Evolutionary conservation across 1,140 invertebrate genomes (phyloP), one percentile per base, ranked within the genome.

Genomic region (Trichonephila inaurata): DNA sequence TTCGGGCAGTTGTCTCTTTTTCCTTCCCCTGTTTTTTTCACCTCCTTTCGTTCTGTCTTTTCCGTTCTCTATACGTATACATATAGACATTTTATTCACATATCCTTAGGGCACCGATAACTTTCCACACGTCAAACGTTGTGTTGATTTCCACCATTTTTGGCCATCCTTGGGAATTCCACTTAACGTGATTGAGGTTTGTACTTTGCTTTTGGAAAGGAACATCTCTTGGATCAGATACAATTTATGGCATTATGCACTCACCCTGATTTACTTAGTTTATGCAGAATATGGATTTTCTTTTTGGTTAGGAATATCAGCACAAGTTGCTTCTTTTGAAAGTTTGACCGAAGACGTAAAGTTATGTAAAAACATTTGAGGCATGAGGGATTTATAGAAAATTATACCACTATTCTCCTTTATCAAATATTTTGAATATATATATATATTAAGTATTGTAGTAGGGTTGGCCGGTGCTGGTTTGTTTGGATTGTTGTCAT

Each of bases 61-160:
- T 21, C 24, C 12, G 33, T 40, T 16, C 58, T 21, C 87, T 89
- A 51, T 51, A 89, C 40, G 44, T 89, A 69, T 40, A 72, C 40
- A 58, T 89, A 89, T 64, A 64, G 18, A 72, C 58, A 87, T 87
- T 89, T 89, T 28, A 69, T 89, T 89, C 87, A 51, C 87, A 89
- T 89, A 51, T 61, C 87, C 64, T 72, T 51, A 77, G 64, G 87
- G 28, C 12, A 58, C 28, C 40, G 64, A 89, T 89, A 24, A 89
- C 64, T 66, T 72, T 66, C 62, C 10, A 28, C 62, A 69, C 33
- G 62, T 89, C 64, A 72, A 66, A 12, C 19, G 16, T n/a, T 4
- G 28, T 44, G 28, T 69, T 89, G 62, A 89, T 69, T 66, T 58
- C 58, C 64, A 24, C 33, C 61, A 44, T 89, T 51, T 89, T 89